These are phyloP conservation scores for Eidolon dupreanum DNA, from an alignment of 2,797 vertebrate genomes.

Conservation along the genomic window DNA sequence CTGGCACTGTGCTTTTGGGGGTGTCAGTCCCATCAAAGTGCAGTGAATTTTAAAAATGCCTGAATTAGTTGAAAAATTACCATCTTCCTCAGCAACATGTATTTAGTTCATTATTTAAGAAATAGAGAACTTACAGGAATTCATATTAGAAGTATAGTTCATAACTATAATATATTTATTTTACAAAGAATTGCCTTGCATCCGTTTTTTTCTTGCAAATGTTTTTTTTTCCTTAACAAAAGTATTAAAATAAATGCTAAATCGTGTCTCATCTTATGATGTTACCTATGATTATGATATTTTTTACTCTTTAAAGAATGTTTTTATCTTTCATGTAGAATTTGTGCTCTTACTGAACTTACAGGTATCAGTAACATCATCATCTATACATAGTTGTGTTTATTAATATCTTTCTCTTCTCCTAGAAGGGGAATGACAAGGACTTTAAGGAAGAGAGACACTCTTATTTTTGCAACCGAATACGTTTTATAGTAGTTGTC, in stretches of 20 bases:
- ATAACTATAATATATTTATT: background rate
- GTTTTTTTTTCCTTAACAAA: background rate
- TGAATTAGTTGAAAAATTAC: background rate
- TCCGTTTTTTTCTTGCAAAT: background rate
- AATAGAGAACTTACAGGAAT: background rate
- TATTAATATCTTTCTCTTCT: background rate
- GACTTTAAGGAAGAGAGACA: background rate
- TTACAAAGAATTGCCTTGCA: background rate
- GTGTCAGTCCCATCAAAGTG: background rate
- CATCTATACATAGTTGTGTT: background rate
- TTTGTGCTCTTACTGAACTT: background rate
- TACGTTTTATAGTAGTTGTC: background rate
- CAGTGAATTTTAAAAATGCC: background rate
- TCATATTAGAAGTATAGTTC: background rate
- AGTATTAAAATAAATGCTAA: background rate
- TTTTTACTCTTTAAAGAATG: background rate
- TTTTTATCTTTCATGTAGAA: background rate
- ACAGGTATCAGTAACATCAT: background rate
- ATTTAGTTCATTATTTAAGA: background rate
- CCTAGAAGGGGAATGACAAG: accelerated
- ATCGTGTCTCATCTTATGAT: background rate
- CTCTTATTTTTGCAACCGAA: background rate
- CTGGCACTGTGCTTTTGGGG: too few relatives aligned
- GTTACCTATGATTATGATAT: background rate
- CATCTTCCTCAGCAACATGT: background rate